These are phyloP conservation scores for Loripinus fragilis DNA, from an alignment of 2,888 invertebrate genomes.

Conservation along the genomic window DNA sequence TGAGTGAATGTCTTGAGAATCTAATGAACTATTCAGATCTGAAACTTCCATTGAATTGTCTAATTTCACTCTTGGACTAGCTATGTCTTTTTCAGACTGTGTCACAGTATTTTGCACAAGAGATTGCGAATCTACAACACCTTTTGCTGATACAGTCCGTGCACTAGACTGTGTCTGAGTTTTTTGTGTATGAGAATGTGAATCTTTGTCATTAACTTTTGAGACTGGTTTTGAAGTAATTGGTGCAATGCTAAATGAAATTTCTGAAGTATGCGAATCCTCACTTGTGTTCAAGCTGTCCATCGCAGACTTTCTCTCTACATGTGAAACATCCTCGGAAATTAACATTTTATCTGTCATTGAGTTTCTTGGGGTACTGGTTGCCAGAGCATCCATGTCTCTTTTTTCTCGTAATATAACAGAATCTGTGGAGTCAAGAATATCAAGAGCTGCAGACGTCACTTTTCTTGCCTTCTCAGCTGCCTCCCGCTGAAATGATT, in stretches of 20 bases:
- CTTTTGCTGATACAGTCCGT: conserved; percentile 6
- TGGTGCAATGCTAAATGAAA: conserved; percentile 43
- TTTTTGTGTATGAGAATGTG: not conserved
- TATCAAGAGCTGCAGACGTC: conserved; percentile 72
- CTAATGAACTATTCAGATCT: conserved; percentile 28
- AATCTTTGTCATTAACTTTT: conserved; percentile 7
- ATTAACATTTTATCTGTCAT: conserved; percentile 40
- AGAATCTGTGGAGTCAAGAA: conserved; percentile 69
- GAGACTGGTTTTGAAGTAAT: conserved; percentile 20
- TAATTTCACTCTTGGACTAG: not conserved
- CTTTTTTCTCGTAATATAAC: conserved; percentile 50
- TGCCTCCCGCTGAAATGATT: conserved; percentile 64
- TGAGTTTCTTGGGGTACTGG: conserved; percentile 60
- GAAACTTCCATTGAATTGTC: conserved; percentile 18
- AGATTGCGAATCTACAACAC: no score
- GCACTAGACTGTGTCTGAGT: not conserved
- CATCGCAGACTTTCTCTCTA: conserved; percentile 30
- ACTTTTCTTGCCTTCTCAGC: conserved; percentile 70
- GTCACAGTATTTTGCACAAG: not conserved
- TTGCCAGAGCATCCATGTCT: conserved; percentile 50
- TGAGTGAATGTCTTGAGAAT: conserved; percentile 27
- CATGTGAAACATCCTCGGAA: conserved; percentile 44
- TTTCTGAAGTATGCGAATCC: conserved; percentile 57
- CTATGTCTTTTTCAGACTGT: not conserved
- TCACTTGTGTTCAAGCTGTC: conserved; percentile 32